Conservation (phyloP, 2,888 invertebrate species). For the Globia sparganii region DNA sequence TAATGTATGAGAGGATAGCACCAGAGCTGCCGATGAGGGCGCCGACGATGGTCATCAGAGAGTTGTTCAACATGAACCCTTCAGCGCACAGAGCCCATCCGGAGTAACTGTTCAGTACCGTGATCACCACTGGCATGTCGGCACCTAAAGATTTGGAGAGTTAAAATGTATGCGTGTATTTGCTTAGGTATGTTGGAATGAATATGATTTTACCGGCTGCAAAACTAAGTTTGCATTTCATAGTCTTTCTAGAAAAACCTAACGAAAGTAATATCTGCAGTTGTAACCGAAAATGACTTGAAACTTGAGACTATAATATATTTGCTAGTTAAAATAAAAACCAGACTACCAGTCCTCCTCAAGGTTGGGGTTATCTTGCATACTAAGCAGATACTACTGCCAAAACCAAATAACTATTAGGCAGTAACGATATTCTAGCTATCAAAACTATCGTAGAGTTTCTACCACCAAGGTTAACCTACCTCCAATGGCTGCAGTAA, state of each 20-base stretch:
- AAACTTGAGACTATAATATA: background rate
- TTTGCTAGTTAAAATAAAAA: background rate
- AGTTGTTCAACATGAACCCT: conserved; percentile 98
- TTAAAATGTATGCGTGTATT: background rate
- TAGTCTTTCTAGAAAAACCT: background rate
- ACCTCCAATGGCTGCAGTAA: conserved; percentile 97
- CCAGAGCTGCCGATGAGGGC: conserved; percentile 97
- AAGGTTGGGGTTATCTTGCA: background rate
- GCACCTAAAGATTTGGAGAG: conserved; percentile 91
- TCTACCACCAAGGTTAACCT: conserved; percentile 21
- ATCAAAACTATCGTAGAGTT: background rate
- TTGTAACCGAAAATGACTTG: background rate
- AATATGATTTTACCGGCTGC: background rate
- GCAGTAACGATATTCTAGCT: background rate
- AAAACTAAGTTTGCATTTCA: background rate
- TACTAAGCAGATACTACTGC: background rate
- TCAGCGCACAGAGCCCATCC: conserved; percentile 98
- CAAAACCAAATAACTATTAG: background rate
- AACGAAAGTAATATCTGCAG: background rate
- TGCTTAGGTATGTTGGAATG: background rate
- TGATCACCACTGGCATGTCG: conserved; percentile 98
- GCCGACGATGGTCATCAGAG: conserved; percentile 97
- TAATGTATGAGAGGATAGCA: conserved; percentile 97
- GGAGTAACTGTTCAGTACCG: conserved; percentile 97
- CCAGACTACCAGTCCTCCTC: background rate